Evolutionary conservation across 2,888 invertebrate genomes (phyloP), one percentile per base, ranked within the genome.

Genomic region (Helobdella robusta): DNA sequence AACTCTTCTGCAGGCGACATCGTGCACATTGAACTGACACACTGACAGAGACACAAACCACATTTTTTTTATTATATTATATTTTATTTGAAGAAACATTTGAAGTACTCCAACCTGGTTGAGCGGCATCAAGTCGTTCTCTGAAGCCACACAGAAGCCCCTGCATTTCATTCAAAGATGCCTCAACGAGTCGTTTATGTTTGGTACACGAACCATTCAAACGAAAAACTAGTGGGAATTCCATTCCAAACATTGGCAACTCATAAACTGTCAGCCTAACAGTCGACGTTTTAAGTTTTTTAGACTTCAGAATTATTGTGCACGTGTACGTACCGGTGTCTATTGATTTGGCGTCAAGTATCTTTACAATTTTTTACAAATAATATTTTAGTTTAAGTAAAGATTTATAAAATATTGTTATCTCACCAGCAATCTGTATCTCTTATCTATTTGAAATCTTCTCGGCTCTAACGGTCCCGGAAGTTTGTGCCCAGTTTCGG

Each of bases 251-350:
- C 28, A 28, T 30, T 4, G 56, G 56, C 5, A 56, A n/a, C 30
- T 56, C 56, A 28, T 56, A 56, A 28, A 56, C 8, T n/a, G 56
- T 25, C 6, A 56, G 18, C 56, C 2, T 5, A n/a, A 56, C 56
- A 11, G 30, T 8, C 2, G 28, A 25, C 2, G 56, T n/a, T 32
- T 56, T 56, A 28, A n/a, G 32, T 25, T 8, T 6, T n/a, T 56
- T 56, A n/a, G 56, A 56, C 56, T 30, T 32, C 56, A 56, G 32
- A 28, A 56, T n/a, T n/a, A 56, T 6, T n/a, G 56, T 56, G 56
- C 56, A 56, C 6, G 25, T 30, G 5, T 25, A 11, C 3, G 32
- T n/a, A 6, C 56, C 56, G 1, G 28, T 30, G 28, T 56, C 56
- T 30, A 25, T 32, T 56, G 25, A 15, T 30, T 30, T 56, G 30